phyloP scores from a whole-genome alignment of 2,113 vertebrate genomes.

The Myotis lucifugus region DNA sequence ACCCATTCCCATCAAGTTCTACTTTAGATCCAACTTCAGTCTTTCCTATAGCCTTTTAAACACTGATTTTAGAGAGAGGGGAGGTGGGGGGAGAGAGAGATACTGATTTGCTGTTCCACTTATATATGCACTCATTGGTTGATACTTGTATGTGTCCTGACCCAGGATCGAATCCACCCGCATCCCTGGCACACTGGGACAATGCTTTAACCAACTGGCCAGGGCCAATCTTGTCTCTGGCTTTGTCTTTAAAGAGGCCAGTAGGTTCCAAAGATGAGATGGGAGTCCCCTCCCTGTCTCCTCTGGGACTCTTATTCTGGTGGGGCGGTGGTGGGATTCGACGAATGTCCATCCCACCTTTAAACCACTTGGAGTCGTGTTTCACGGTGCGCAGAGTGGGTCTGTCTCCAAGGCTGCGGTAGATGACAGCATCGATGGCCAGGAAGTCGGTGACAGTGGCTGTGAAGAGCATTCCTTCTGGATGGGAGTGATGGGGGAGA shows the following conservation, averaged over 20 bases:
- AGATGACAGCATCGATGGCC: constrained; percentile 97
- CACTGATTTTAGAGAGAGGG: background rate
- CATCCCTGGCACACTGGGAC: background rate
- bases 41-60: background rate
- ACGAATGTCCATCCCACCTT: constrained; percentile 85
- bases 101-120: no score
- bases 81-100: background rate
- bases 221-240: background rate
- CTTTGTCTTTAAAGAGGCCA: background rate
- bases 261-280: background rate
- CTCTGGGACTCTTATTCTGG: constrained; percentile 24
- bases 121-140: background rate
- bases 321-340: background rate
- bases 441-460: constrained; percentile 97
- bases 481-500: background rate
- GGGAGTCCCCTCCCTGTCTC: no score
- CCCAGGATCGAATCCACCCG: background rate
- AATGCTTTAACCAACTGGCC: background rate
- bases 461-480: constrained; percentile 96
- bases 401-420: constrained; percentile 94
- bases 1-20: background rate
- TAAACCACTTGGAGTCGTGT: constrained; percentile 98
- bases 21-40: background rate
- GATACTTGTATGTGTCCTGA: background rate
- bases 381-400: constrained; percentile 95